Conservation (phyloP, 1,140 invertebrate genomes). For the Macrotrachela quadricornifera region DNA sequence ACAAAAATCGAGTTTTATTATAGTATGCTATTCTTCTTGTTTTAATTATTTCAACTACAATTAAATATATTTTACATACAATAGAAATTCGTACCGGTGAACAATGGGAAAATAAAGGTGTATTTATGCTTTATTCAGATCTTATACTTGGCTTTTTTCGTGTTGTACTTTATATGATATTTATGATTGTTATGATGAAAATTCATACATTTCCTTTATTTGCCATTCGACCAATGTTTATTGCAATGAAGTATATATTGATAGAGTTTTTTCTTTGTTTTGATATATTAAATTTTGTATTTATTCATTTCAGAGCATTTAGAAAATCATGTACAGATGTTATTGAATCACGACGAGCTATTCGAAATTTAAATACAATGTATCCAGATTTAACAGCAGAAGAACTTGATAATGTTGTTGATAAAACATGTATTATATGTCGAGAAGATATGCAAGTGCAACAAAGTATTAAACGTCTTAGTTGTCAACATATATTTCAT, state of each 20-base stretch:
- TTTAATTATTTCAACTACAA: constrained; percentile 69
- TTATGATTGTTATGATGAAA: constrained; percentile 85
- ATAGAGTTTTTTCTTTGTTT: constrained; percentile 2
- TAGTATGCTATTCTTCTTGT: constrained; percentile 83
- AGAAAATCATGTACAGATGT: constrained; percentile 95
- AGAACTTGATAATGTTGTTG: constrained; percentile 60
- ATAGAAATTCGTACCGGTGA: constrained; percentile 79
- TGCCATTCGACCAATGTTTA: constrained; percentile 94
- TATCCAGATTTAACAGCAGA: constrained; percentile 79
- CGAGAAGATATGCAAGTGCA: constrained; percentile 60
- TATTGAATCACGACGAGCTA: constrained; percentile 78
- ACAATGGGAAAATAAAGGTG: constrained; percentile 97
- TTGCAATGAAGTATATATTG: constrained; percentile 54
- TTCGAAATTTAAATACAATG: constrained; percentile 89
- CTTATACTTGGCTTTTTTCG: constrained; percentile 55
- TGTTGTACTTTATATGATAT: constrained; percentile 73
- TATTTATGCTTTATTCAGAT: constrained; percentile 86
- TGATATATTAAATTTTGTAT: constrained; percentile 14
- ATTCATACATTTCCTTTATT: constrained; percentile 93
- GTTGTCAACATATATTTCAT: constrained; percentile 98
- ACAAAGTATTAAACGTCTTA: constrained; percentile 56
- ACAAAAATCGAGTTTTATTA: constrained; percentile 13
- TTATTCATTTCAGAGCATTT: constrained; percentile 46
- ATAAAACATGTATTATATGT: constrained; percentile 98
- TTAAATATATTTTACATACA: constrained; percentile 83